These are phyloP conservation scores for Temnothorax unifasciatus DNA, from an alignment of 2,888 invertebrate genomes.

Conservation along the genomic window DNA sequence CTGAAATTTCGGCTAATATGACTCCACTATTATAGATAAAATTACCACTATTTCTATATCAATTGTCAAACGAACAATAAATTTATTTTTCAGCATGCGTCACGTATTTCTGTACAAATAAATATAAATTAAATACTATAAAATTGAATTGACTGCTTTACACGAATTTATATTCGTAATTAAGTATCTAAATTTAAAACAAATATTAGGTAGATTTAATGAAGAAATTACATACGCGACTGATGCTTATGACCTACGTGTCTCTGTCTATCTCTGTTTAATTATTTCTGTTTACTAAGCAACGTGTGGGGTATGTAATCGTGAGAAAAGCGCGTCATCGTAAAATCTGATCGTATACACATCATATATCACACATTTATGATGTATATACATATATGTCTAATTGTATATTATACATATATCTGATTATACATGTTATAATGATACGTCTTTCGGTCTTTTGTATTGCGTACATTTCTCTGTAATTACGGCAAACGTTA, in stretches of 20 bases:
- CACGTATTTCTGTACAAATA: background rate
- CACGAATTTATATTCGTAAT: background rate
- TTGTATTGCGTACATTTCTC: slow-evolving; percentile 41
- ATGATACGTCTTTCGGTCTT: slow-evolving; percentile 33
- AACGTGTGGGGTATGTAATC: slow-evolving; percentile 54
- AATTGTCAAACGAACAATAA: background rate
- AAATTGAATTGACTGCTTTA: background rate
- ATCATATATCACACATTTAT: background rate
- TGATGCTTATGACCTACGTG: background rate
- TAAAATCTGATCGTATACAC: slow-evolving; percentile 20
- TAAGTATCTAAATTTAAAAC: background rate
- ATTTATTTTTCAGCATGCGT: background rate
- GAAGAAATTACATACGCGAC: background rate
- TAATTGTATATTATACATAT: background rate
- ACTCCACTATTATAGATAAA: too few species aligned
- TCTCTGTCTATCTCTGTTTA: background rate
- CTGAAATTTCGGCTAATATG: too few species aligned
- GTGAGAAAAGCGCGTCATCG: slow-evolving; percentile 14
- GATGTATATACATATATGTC: background rate
- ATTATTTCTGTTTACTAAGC: slow-evolving; percentile 2
- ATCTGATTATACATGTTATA: background rate
- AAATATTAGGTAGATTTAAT: background rate
- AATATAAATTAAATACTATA: background rate
- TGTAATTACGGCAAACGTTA: slow-evolving; percentile 64
- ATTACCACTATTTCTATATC: background rate